phyloP scores from a whole-genome alignment of 2,113 vertebrate species.

The Craseonycteris thonglongyai region DNA sequence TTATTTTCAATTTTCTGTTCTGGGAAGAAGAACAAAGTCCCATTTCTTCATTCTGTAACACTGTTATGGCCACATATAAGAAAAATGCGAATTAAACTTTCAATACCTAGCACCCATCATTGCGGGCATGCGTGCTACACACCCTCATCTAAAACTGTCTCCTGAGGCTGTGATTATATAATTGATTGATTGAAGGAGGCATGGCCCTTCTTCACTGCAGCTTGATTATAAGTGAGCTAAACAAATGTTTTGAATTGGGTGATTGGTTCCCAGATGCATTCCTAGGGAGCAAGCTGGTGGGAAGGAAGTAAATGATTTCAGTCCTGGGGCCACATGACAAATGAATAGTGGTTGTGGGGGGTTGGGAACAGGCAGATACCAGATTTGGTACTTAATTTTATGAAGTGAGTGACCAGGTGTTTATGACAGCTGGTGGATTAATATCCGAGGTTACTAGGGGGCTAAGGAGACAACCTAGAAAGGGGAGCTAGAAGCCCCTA shows the following conservation, averaged over 20 bases:
- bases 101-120: background rate
- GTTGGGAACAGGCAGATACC: background rate
- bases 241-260: constrained; percentile 75
- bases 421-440: constrained; percentile 27
- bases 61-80: background rate
- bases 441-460: constrained; percentile 28
- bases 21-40: background rate
- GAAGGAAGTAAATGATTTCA: constrained; percentile 67
- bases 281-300: constrained; percentile 33
- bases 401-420: constrained; percentile 34
- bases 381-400: constrained; percentile 44
- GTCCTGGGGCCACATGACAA: constrained; percentile 54
- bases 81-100: constrained; percentile 41
- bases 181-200: constrained; percentile 74
- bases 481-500: background rate
- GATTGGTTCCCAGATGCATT: constrained; percentile 53
- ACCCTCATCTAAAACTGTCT: constrained; percentile 43
- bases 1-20: constrained; percentile 31
- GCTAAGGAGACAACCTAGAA: constrained; percentile 16
- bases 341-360: constrained; percentile 44
- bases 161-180: constrained; percentile 56
- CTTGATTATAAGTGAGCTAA: constrained; percentile 72
- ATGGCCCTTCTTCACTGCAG: constrained; percentile 68
- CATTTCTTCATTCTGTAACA: constrained; percentile 14
- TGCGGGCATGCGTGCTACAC: no score